Evolutionary conservation across 2,797 vertebrate genomes (phyloP).

Genomic region (Gymnoscopelus microlampas): DNA sequence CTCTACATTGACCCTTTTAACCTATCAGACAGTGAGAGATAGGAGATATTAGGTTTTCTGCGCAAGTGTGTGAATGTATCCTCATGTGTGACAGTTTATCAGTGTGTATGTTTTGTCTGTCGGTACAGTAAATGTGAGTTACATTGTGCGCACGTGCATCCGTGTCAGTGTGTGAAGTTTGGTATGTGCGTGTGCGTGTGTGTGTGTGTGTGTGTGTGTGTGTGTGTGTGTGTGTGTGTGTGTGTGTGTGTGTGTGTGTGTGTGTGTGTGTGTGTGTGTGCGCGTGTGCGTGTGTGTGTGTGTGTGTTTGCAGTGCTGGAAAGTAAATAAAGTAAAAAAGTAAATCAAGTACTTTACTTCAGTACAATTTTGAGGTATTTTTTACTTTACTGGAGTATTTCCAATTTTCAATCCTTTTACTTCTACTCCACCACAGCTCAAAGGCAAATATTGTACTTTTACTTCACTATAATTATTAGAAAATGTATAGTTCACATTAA

Average conservation of each 20-base stretch:
- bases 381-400: too few species aligned
- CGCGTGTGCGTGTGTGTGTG: neutral
- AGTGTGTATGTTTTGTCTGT: neutral
- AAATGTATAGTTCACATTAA: too few species aligned
- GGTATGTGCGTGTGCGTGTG: constrained; percentile 16
- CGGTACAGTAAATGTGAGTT: neutral
- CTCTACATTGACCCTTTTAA: constrained; percentile 9
- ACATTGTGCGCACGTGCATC: neutral
- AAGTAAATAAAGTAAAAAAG: too few species aligned
- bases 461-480: too few species aligned
- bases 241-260: constrained; percentile 11
- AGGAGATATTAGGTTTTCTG: constrained; percentile 31
- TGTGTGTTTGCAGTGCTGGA: too few species aligned
- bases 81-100: neutral
- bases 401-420: too few species aligned
- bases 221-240: neutral
- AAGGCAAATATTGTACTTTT: too few species aligned
- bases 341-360: too few species aligned
- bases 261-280: neutral
- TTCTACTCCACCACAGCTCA: too few species aligned
- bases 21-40: constrained; percentile 22
- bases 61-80: neutral
- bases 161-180: neutral
- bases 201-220: neutral
- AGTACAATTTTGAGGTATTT: too few species aligned